These are phyloP conservation scores for Meandrina meandrites DNA, from an alignment of 92 coral and sea anemone species.

Conservation along the genomic window DNA sequence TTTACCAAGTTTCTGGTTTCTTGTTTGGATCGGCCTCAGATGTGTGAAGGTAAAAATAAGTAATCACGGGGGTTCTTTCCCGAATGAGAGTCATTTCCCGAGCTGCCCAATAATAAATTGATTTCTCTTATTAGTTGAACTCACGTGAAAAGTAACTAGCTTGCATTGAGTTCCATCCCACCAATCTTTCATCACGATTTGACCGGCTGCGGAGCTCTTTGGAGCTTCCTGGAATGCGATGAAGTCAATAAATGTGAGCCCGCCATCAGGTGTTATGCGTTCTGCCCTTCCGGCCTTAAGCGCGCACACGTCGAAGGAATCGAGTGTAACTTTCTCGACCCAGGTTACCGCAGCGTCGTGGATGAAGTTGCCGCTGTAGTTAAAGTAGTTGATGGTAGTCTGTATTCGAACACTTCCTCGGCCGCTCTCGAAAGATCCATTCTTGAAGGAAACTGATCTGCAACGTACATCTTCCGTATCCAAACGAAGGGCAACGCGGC, in stretches of 20 bases:
- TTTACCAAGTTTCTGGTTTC: no score
- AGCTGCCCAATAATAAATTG: no score
- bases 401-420: constrained; percentile 54
- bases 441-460: constrained; percentile 40
- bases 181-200: constrained; percentile 53
- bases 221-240: constrained; percentile 82
- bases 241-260: constrained; percentile 74
- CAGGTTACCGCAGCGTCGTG: constrained; percentile 87
- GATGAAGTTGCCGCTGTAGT: constrained; percentile 47
- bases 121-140: not conserved
- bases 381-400: constrained; percentile 66
- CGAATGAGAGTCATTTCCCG: no score
- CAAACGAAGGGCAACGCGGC: constrained; percentile 67
- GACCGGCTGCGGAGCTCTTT: constrained; percentile 60
- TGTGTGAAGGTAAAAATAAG: no score
- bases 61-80: no score
- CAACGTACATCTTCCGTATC: constrained; percentile 62
- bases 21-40: no score
- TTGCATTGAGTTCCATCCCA: constrained; percentile 85
- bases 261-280: constrained; percentile 74
- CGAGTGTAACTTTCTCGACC: constrained; percentile 58
- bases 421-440: not conserved
- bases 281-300: constrained; percentile 77
- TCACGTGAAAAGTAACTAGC: not conserved
- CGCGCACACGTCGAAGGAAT: constrained; percentile 67